Percentiles rank a stretch among this genome's conserved stretches.
These are phyloP conservation scores for Dendroctonus ponderosae DNA, from an alignment of 1,140 invertebrate species.

Conservation along the genomic window DNA sequence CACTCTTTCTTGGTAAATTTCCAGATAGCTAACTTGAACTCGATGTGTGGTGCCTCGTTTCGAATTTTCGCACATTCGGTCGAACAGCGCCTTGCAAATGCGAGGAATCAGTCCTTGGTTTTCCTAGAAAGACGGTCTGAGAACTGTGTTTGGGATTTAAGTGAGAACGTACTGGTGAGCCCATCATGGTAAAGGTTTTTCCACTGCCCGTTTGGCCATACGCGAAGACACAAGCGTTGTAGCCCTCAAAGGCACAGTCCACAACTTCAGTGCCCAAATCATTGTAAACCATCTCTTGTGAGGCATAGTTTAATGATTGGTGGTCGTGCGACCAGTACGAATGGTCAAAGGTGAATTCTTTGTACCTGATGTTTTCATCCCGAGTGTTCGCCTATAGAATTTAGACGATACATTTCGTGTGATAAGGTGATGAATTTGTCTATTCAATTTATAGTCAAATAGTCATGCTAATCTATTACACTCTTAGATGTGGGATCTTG, in stretches of 20 bases:
- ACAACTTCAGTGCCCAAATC: slow-evolving; percentile 88
- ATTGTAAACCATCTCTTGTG: slow-evolving; percentile 83
- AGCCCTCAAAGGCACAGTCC: slow-evolving; percentile 92
- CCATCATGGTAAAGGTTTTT: slow-evolving; percentile 99
- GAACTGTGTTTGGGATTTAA: neutral
- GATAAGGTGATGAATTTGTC: too few relatives aligned
- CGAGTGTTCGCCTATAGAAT: slow-evolving; percentile 45
- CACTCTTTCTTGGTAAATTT: slow-evolving; percentile 84
- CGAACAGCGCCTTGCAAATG: slow-evolving; percentile 78
- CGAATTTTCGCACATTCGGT: slow-evolving; percentile 72
- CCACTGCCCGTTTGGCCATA: slow-evolving; percentile 95
- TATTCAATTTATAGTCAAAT: too few relatives aligned
- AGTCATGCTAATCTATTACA: too few relatives aligned
- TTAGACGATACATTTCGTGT: too few relatives aligned
- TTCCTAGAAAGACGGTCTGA: slow-evolving; percentile 57
- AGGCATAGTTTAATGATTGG: slow-evolving; percentile 70
- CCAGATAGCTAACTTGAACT: slow-evolving; percentile 79
- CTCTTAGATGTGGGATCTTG: neutral
- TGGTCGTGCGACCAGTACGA: slow-evolving; percentile 86
- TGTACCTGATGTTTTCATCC: slow-evolving; percentile 57
- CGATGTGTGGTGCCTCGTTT: slow-evolving; percentile 80
- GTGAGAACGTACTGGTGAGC: slow-evolving; percentile 63
- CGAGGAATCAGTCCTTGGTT: slow-evolving; percentile 83
- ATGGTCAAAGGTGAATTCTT: slow-evolving; percentile 92
- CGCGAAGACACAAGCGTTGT: slow-evolving; percentile 96